Evolutionary conservation across 2,113 vertebrate species (phyloP), one percentile per base, ranked within the genome.

Genomic region (Anhinga rufa): DNA sequence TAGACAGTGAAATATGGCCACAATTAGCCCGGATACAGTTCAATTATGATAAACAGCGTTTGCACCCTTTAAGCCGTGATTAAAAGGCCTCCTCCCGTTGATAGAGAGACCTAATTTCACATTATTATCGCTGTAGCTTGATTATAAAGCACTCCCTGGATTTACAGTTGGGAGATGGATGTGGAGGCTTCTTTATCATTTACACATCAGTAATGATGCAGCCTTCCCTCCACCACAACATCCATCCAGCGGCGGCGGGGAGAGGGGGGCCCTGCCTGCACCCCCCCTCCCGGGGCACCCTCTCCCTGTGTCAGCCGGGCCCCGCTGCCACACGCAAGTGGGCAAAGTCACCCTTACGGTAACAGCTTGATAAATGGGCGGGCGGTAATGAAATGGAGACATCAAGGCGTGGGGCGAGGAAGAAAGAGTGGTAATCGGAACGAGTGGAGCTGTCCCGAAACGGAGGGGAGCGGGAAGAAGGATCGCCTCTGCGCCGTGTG

Each of bases 321-420:
- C 96, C 92, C 26, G 49, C 92, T 97, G 96, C 97, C 98, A 96
- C 97, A 97, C 62, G 18, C 96, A 98, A 97, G 97, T 98, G 94
- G 98, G 98, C 98, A 99, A 99, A 99, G 98, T 99, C 99, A 99
- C 98, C 99, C 98, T 98, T 98, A 97, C 98, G 96, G 97, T 98
- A 97, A 98, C 97, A 96, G 98, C 93, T 98, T 99, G 99, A 99
- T 99, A 99, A 99, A 99, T 99, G 99, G 98, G 98, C 98, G 96
- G 98, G 97, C 98, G 98, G 98, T 99, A 99, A 99, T 99, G 99
- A 99, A 99, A 99, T 99, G 99, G 99, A 99, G 99, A 99, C 99
- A 99, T 99, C 99, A 99, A 99, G 99, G 98, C 98, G 98, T 98
- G 99, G 99, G 99, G 99, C 99, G 97, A 98, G 98, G 98, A 98